Percentiles rank a stretch among this genome's conserved stretches.
These are phyloP conservation scores for Melipona bicolor DNA, from an alignment of 2,888 invertebrate genomes.

Conservation along the genomic window DNA sequence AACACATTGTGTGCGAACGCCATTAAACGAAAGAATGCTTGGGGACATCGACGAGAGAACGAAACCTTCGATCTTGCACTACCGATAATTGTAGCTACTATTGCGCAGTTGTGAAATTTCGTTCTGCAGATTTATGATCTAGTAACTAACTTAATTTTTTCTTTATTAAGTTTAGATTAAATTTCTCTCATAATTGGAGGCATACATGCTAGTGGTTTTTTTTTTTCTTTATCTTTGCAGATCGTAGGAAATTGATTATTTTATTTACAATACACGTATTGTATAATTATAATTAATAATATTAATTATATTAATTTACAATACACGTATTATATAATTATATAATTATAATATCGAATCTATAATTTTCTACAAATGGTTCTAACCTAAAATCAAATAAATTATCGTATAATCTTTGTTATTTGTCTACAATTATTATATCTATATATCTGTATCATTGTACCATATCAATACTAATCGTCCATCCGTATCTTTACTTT, in stretches of 20 bases:
- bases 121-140: neutral
- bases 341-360: too few species aligned
- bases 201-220: too few species aligned
- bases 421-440: neutral
- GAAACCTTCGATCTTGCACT: conserved; percentile 58
- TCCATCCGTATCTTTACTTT: neutral
- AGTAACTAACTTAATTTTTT: neutral
- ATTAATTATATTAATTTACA: too few species aligned
- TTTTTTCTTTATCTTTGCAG: neutral
- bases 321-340: too few species aligned
- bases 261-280: neutral
- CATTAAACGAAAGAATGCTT: conserved; percentile 33
- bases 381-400: too few species aligned
- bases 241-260: neutral
- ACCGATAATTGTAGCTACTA: conserved; percentile 60
- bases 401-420: neutral
- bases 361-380: too few species aligned
- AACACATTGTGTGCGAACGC: conserved; percentile 18
- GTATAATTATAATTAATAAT: too few species aligned
- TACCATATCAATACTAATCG: neutral
- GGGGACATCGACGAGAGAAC: conserved; percentile 18
- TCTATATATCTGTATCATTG: neutral
- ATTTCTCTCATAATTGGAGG: neutral
- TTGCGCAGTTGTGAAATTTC: conserved; percentile 26
- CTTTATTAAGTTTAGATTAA: neutral